phyloP scores from a whole-genome alignment of 2,113 vertebrate genomes.

The Gymnarchus niloticus region DNA sequence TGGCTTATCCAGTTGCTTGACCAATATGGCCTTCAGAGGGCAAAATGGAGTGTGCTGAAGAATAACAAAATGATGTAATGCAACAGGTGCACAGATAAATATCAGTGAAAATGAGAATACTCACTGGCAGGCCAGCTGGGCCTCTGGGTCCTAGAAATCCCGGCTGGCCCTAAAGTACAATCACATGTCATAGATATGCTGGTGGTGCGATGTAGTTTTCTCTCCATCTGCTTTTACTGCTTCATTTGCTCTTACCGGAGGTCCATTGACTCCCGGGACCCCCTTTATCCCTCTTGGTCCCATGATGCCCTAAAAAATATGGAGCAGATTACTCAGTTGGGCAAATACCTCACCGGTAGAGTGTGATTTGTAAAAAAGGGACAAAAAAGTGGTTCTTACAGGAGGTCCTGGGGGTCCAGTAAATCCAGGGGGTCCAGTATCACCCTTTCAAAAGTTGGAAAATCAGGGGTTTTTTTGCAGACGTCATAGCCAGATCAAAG shows the following conservation, averaged over 20 bases:
- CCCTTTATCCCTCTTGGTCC: conserved; percentile 55
- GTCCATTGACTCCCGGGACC: conserved; percentile 56
- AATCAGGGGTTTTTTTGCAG: background rate
- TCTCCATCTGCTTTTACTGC: background rate
- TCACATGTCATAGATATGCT: background rate
- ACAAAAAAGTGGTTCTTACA: conserved; percentile 41
- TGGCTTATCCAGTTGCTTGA: background rate
- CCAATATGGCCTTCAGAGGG: background rate
- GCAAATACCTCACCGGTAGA: background rate
- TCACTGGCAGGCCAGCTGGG: conserved; percentile 52
- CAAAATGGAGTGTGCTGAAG: background rate
- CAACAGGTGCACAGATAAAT: background rate
- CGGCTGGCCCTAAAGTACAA: conserved; percentile 53
- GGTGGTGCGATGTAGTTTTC: background rate
- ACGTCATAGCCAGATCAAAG: background rate
- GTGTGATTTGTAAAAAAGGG: background rate
- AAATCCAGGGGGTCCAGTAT: conserved; percentile 51
- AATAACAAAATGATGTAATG: background rate
- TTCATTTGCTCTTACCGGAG: conserved; percentile 52
- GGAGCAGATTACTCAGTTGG: background rate
- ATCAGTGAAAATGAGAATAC: background rate
- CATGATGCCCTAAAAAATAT: conserved; percentile 47
- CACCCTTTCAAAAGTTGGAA: conserved; percentile 50
- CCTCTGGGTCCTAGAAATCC: conserved; percentile 52
- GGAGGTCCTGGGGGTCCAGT: conserved; percentile 52